Evolutionary conservation across 1,140 invertebrate genomes (phyloP), one percentile per base, ranked within the genome.

Genomic region (Notospermus geniculatus): DNA sequence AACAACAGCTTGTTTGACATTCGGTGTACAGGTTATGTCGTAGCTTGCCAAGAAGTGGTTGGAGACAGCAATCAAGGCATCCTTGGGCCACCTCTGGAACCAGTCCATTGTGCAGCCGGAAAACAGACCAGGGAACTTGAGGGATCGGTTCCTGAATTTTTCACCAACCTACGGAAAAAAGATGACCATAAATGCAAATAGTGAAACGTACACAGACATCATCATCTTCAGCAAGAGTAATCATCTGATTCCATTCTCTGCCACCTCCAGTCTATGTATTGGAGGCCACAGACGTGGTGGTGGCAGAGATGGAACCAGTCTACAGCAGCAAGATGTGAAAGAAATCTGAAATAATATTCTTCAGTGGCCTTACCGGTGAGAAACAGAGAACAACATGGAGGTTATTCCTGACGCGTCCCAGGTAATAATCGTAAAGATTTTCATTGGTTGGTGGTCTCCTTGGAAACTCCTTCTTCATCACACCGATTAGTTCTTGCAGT

Each of bases 81-180:
- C 93, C 79, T 91, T 92, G 1, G 95, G 95, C 95, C 95, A 97
- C 25, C 93, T 91, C 78, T 95, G 93, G 75, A 97, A 96, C 95
- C 95, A 98, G 79, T 97, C 92, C 67, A 98, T 94, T 0, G 94
- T 98, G 76, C 95, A 97, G 36, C 95, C 94, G 53, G 93, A 95
- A 70, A 97, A 94, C 17, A 98, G 82, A 32, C 93, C 94, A 25
- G 95, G 95, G 80, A 98, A 98, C 73, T 93, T 88, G 71, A 96
- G 85, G 1, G 94, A 93, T 60, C 94, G 71, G 88, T 89, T 92
- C 7, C 80, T 65, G 69, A 83, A 83, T 63, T 82, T 81, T 64
- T 81, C 80, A 46, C 80, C 80, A 54, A n/a, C 45, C 91, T 95
- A 73, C 81, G 77, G 77, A 78, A 50, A 27, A 29, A 56, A 56